Percentiles rank a stretch among this genome's conserved stretches.
phyloP scores from a whole-genome alignment of 2,113 vertebrate species.

The Galbula dea region DNA sequence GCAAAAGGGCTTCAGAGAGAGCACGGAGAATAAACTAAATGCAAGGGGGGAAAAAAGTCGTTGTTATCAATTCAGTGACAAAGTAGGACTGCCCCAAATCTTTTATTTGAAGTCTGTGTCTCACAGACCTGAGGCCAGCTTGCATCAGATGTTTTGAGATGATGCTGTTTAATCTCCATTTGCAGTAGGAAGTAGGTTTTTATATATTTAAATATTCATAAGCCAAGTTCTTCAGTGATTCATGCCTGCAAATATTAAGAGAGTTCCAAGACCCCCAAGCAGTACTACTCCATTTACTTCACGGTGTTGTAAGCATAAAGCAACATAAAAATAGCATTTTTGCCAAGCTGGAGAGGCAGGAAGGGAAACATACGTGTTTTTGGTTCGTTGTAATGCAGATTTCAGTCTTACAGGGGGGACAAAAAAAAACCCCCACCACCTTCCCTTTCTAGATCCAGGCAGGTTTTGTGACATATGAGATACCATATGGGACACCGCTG shows the following conservation, averaged over 20 bases:
- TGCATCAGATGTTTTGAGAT: conserved; percentile 32
- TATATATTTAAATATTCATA: conserved; percentile 39
- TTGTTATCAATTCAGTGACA: background rate
- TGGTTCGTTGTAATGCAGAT: background rate
- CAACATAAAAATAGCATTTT: background rate
- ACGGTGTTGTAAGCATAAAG: background rate
- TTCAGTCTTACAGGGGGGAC: background rate
- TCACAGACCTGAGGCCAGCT: background rate
- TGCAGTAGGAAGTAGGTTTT: conserved; percentile 11
- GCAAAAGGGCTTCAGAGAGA: background rate
- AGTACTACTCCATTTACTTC: conserved; percentile 6
- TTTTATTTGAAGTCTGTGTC: background rate
- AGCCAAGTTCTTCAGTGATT: conserved; percentile 1
- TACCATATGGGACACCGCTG: conserved; percentile 30
- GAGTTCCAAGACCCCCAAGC: background rate
- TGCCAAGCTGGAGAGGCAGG: background rate
- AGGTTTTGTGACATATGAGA: conserved; percentile 43
- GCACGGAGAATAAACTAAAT: background rate
- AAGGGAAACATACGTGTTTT: background rate
- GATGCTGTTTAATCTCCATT: conserved; percentile 33
- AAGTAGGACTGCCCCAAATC: background rate
- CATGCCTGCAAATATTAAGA: conserved; percentile 23
- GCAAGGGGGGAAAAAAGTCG: background rate
- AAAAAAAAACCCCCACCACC: background rate
- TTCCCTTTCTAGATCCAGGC: conserved; percentile 1